These are phyloP conservation scores for Cyanoramphus novaezelandiae DNA, from an alignment of 2,113 vertebrate species.

Conservation along the genomic window DNA sequence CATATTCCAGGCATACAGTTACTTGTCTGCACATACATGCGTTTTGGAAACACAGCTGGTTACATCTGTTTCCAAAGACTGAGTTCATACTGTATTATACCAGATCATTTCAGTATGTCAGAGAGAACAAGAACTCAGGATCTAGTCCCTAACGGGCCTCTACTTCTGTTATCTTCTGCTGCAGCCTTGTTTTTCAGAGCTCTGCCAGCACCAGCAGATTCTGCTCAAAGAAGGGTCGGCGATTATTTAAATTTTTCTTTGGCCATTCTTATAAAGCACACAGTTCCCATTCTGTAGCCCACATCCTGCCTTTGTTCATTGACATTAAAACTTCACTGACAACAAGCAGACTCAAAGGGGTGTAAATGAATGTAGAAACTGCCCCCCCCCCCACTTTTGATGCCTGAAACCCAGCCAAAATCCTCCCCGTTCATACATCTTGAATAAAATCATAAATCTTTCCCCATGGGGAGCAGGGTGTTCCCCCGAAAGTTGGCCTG, in stretches of 20 bases:
- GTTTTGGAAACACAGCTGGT: background rate
- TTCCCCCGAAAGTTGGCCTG: background rate
- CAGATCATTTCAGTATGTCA: background rate
- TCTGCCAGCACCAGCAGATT: background rate
- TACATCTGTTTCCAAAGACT: background rate
- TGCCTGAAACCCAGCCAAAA: conserved; percentile 40
- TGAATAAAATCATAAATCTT: conserved; percentile 50
- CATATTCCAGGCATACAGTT: background rate
- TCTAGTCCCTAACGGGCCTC: background rate
- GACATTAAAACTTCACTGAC: background rate
- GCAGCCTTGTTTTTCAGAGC: background rate
- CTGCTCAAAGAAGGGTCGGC: background rate
- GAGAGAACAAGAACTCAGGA: background rate
- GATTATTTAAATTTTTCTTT: background rate
- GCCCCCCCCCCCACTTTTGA: background rate
- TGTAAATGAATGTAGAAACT: background rate
- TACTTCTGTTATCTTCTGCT: background rate
- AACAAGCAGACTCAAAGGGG: background rate
- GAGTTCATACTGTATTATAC: background rate
- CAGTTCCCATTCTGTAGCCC: background rate
- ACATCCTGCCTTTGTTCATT: background rate
- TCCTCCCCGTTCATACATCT: background rate
- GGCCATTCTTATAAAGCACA: background rate
- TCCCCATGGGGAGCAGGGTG: conserved; percentile 8
- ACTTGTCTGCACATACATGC: background rate